Evolutionary conservation across 53 echinoderm and acorn worm genomes (phyloP).

Genomic region (Astropecten irregularis): DNA sequence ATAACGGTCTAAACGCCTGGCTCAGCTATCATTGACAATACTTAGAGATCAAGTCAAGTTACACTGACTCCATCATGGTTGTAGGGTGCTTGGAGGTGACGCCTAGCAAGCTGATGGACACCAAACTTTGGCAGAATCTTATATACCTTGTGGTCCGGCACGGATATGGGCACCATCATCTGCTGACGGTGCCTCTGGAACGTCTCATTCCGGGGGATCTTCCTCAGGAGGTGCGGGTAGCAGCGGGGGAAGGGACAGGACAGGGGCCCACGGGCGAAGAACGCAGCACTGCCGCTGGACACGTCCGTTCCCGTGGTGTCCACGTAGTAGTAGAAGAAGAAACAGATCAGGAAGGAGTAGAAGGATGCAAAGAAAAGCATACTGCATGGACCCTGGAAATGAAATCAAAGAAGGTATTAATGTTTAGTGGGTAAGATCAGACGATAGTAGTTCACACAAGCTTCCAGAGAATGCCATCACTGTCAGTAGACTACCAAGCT

Average conservation of each 20-base stretch:
- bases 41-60: no score
- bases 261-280: conserved; percentile 57
- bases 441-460: neutral
- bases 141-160: conserved; percentile 80
- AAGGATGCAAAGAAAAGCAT: conserved; percentile 77
- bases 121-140: no score
- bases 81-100: no score
- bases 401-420: neutral
- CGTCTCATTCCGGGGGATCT: conserved; percentile 54
- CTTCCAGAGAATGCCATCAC: no score
- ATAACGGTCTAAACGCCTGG: no score
- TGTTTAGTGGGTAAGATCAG: neutral
- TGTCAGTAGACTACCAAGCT: no score
- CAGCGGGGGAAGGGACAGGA: conserved; percentile 60
- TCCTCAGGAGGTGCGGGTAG: conserved; percentile 52
- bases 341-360: conserved; percentile 82
- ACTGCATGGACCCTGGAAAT: conserved; percentile 70
- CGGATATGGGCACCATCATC: conserved; percentile 77
- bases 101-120: no score
- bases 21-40: no score
- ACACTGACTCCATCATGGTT: no score
- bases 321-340: conserved; percentile 81
- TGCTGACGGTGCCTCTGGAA: conserved; percentile 62
- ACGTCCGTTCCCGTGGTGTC: conserved; percentile 37
- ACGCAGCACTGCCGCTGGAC: conserved; percentile 43